Percentiles rank a stretch among this genome's conserved stretches.
These are phyloP conservation scores for Suricata suricatta DNA, from an alignment of 2,113 vertebrate genomes.

Conservation along the genomic window DNA sequence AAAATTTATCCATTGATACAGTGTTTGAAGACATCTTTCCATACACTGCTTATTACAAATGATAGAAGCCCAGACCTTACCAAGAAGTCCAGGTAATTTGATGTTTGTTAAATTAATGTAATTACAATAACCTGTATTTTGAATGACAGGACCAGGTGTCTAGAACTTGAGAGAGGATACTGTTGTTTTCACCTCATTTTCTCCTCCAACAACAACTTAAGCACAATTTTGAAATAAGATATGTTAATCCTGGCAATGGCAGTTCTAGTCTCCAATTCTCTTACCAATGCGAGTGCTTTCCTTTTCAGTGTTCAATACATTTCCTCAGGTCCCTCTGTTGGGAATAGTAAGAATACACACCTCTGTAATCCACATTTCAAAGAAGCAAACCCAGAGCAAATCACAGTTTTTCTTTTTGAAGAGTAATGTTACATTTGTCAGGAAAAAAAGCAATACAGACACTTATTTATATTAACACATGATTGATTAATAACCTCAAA, in stretches of 20 bases:
- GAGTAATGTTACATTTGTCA: background rate
- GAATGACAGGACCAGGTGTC: background rate
- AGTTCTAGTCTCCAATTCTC: background rate
- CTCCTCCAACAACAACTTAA: background rate
- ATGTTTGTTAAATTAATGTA: background rate
- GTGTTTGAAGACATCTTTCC: background rate
- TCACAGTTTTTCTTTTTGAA: background rate
- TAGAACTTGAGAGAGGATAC: background rate
- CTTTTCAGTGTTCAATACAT: background rate
- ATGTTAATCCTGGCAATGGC: background rate
- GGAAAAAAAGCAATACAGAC: background rate
- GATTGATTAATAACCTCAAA: conserved; percentile 28
- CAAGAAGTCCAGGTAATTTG: background rate
- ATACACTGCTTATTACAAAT: background rate
- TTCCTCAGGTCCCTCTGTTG: background rate
- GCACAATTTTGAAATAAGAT: background rate
- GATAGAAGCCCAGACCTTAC: background rate
- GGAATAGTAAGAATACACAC: background rate
- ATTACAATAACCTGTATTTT: background rate
- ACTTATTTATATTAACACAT: background rate
- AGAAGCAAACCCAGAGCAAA: background rate
- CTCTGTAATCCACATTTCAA: background rate
- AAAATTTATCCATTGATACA: background rate
- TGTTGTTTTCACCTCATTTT: background rate
- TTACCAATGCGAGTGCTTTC: background rate